Evolutionary conservation across 2,113 vertebrate genomes (phyloP), one percentile per base, ranked within the genome.

Genomic region (Ctenomys sociabilis): DNA sequence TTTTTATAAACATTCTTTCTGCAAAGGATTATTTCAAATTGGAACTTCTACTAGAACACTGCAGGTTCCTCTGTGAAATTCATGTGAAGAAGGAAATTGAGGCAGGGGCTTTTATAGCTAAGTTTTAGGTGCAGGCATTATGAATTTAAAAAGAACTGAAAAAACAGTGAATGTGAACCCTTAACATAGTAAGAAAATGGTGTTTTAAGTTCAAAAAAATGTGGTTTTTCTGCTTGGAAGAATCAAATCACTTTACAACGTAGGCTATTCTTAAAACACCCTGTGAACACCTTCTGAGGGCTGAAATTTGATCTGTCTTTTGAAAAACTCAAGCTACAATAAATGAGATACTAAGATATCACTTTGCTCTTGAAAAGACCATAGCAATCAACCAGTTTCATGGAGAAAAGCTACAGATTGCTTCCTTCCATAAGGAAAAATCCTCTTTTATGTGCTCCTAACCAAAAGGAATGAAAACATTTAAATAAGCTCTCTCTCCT

Each of bases 191-290:
- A 12, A 82, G 68, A 94, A 95, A 63, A 32, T 17, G 43, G 64
- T 12, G 43, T 93, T 92, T 75, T 40, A 52, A 66, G 54, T 90
- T 90, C 45, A 84, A 90, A 86, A 86, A 95, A 64, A 88, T 86
- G 35, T 93, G 37, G 49, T 78, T 96, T 93, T 66, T 68, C 45
- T 91, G 45, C 59, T 95, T 85, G 32, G 19, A 68, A 19, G 49
- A 64, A 82, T 35, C n/a, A 64, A 73, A 68, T 80, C 85, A 59
- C 91, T 87, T 95, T 7, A 81, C 7, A 63, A 45, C 0, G 0
- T 75, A 82, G 75, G 43, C 45, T 84, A 49, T 72, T 85, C 81
- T 77, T 7, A 0, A 26, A 77, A 11, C 30, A 24, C 2, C 22
- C 77, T 40, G 30, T 37, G 35, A 80, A 64, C 26, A 59, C 21